A percentile compares a stretch with the other conserved stretches of the same genome.
Conservation (phyloP, 1,140 invertebrate species). For the Orchestia grillus region DNA sequence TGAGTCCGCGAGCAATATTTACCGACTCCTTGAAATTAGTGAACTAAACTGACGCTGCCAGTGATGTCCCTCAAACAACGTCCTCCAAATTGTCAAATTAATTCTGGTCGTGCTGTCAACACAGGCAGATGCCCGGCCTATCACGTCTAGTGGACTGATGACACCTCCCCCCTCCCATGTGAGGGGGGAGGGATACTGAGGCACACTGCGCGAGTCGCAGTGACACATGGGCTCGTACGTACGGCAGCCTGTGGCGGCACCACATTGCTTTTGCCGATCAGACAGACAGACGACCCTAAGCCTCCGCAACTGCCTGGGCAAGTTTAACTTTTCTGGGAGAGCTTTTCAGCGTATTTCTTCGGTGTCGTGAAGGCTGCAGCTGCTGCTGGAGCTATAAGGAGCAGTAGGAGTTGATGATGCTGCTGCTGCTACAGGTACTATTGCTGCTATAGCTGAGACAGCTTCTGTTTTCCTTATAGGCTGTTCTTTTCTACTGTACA, state of each 20-base stretch:
- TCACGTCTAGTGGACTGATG: background rate
- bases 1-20: background rate
- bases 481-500: background rate
- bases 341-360: background rate
- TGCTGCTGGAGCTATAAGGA: too few relatives aligned
- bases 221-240: background rate
- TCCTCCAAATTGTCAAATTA: background rate
- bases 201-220: background rate
- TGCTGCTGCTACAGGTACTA: background rate
- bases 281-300: constrained; percentile 31
- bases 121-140: background rate
- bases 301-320: background rate
- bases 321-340: background rate
- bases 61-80: background rate
- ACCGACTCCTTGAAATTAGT: background rate
- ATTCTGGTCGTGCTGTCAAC: background rate
- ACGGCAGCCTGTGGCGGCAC: background rate
- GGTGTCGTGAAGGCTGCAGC: background rate
- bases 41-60: background rate
- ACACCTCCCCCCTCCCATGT: too few relatives aligned
- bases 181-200: background rate
- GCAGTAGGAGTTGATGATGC: background rate
- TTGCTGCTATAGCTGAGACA: background rate
- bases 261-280: constrained; percentile 49
- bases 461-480: background rate